These are phyloP conservation scores for Cenopis cana DNA, from an alignment of 2,888 invertebrate genomes.

Conservation along the genomic window DNA sequence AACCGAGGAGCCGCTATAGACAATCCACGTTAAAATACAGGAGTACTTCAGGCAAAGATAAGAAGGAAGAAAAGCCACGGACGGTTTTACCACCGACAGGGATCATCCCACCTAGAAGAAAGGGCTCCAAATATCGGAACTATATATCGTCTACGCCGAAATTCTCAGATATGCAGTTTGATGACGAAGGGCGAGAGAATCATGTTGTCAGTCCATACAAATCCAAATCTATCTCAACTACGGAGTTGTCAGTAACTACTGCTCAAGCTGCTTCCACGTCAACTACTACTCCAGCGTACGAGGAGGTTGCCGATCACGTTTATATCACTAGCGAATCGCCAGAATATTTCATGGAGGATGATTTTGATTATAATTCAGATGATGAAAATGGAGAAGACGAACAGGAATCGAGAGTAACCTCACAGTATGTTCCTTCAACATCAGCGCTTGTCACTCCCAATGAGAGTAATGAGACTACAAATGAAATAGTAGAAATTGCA, in stretches of 20 bases:
- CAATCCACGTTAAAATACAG: slow-evolving; percentile 75
- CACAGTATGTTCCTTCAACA: slow-evolving; percentile 64
- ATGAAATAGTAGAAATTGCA: slow-evolving; percentile 55
- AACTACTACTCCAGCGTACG: slow-evolving; percentile 52
- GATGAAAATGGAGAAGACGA: slow-evolving; percentile 49
- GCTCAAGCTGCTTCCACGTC: slow-evolving; percentile 45
- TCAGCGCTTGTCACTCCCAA: slow-evolving; percentile 45
- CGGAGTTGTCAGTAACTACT: slow-evolving; percentile 45
- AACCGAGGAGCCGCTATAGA: slow-evolving; percentile 72
- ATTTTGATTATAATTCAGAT: slow-evolving; percentile 48
- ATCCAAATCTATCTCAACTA: slow-evolving; percentile 48
- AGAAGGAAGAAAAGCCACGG: slow-evolving; percentile 66
- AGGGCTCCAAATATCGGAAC: slow-evolving; percentile 77
- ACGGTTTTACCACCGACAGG: slow-evolving; percentile 50
- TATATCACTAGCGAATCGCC: slow-evolving; percentile 52
- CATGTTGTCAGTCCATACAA: slow-evolving; percentile 49
- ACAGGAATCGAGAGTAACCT: slow-evolving; percentile 63
- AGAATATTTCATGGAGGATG: slow-evolving; percentile 38
- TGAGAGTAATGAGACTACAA: slow-evolving; percentile 55
- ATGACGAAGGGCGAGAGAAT: slow-evolving; percentile 59
- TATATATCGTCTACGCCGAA: slow-evolving; percentile 65
- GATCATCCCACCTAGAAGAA: slow-evolving; percentile 63
- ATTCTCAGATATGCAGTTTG: slow-evolving; percentile 54
- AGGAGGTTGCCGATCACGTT: slow-evolving; percentile 55
- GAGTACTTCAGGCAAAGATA: slow-evolving; percentile 80